These are phyloP conservation scores for Sympetrum striolatum DNA, from an alignment of 2,888 invertebrate genomes.

Conservation along the genomic window DNA sequence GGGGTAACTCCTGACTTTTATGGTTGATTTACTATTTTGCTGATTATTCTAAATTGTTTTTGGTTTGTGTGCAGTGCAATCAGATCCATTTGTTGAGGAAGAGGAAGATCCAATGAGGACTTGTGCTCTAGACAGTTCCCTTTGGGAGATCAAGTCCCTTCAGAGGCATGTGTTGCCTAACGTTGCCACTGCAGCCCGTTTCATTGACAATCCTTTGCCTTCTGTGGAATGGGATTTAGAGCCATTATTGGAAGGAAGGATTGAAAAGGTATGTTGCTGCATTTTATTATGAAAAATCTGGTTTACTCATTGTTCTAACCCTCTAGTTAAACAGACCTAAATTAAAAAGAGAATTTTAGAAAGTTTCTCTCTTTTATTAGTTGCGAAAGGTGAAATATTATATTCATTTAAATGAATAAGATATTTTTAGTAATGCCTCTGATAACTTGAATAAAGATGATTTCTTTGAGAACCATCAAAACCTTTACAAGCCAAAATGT, in stretches of 20 bases:
- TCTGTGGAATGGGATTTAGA: slow-evolving; percentile 73
- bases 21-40: background rate
- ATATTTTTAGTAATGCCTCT: too few relatives aligned
- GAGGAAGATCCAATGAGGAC: slow-evolving; percentile 81
- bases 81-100: slow-evolving; percentile 86
- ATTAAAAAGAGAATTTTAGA: background rate
- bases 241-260: slow-evolving; percentile 69
- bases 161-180: slow-evolving; percentile 76
- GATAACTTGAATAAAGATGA: too few relatives aligned
- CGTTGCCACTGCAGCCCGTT: slow-evolving; percentile 75
- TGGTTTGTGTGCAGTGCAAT: slow-evolving; percentile 56
- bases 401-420: too few relatives aligned
- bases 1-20: background rate
- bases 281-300: background rate
- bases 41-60: background rate
- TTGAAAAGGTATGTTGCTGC: slow-evolving; percentile 64
- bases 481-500: too few relatives aligned
- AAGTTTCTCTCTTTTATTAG: background rate
- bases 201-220: slow-evolving; percentile 72
- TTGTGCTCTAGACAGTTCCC: slow-evolving; percentile 83
- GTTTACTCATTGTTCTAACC: background rate
- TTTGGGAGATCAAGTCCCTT: slow-evolving; percentile 90
- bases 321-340: background rate
- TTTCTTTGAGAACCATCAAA: too few relatives aligned
- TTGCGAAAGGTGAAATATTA: background rate